A percentile compares a stretch with the other conserved stretches of the same genome.
Evolutionary conservation across 2,888 invertebrate genomes (phyloP).

Genomic region (Hymenopus coronatus): DNA sequence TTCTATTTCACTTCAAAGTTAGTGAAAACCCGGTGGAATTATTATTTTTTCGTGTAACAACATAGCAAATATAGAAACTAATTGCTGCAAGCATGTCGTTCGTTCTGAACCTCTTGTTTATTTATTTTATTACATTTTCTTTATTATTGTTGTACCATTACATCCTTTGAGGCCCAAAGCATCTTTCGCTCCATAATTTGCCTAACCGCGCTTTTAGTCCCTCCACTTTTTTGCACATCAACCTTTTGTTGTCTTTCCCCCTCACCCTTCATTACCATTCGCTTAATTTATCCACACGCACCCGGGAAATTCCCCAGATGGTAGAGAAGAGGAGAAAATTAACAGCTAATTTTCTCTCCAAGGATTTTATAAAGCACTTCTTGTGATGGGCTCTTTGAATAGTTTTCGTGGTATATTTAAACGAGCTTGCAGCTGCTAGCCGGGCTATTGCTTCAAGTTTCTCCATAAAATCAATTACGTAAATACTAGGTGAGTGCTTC

Average conservation of each 20-base stretch:
- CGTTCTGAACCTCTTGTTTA: neutral
- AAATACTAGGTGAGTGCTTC: no score
- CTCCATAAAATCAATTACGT: neutral
- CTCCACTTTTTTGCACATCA: neutral
- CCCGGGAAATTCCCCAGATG: neutral
- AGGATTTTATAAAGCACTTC: neutral
- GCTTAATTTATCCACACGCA: constrained; percentile 12
- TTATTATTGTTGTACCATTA: neutral
- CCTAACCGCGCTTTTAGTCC: neutral
- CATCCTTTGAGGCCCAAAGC: neutral
- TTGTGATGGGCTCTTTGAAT: neutral
- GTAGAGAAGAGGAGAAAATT: neutral
- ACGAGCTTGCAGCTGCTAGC: neutral
- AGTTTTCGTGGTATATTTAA: neutral
- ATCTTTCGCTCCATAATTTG: neutral
- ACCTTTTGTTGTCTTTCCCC: neutral
- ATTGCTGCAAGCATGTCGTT: neutral
- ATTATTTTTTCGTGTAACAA: neutral
- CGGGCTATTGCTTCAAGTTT: neutral
- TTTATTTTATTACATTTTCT: neutral
- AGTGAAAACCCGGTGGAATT: neutral
- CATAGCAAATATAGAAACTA: neutral
- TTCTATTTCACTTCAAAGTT: neutral
- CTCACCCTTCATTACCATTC: neutral
- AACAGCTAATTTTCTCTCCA: neutral